Evolutionary conservation across 1,140 invertebrate species (phyloP).

Genomic region (Rhagoletis zephyria): DNA sequence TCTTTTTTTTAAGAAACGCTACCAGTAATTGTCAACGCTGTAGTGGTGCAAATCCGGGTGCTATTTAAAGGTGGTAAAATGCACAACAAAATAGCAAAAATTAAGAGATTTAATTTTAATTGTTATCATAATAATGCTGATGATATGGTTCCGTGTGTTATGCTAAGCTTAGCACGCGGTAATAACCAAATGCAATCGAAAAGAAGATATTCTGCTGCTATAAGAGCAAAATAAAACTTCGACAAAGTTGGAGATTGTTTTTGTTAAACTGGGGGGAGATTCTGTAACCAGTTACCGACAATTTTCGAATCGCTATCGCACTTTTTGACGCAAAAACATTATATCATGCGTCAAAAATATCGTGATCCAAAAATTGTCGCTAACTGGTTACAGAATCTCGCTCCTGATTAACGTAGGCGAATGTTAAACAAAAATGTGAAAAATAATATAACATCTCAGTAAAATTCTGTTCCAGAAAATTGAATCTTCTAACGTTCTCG

Average conservation of each 20-base stretch:
- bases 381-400: too few species aligned
- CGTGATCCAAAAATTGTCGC: too few species aligned
- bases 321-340: too few species aligned
- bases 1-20: slow-evolving; percentile 58
- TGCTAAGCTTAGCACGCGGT: neutral
- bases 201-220: slow-evolving; percentile 35
- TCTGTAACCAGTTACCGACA: too few species aligned
- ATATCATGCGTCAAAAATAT: too few species aligned
- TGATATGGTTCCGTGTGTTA: neutral
- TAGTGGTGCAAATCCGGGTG: slow-evolving; percentile 59
- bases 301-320: too few species aligned
- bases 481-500: neutral
- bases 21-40: slow-evolving; percentile 64
- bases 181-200: slow-evolving; percentile 46
- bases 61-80: neutral
- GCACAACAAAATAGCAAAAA: neutral
- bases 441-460: neutral
- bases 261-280: neutral
- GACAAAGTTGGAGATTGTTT: neutral
- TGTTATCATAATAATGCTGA: neutral
- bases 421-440: neutral
- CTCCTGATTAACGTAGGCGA: neutral
- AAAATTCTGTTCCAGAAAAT: neutral
- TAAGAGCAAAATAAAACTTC: slow-evolving; percentile 40
- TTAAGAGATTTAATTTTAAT: neutral